Base-by-base conservation (phyloP, 2,888 invertebrate genomes). In the Coronaproctus castanopsis region DNA sequence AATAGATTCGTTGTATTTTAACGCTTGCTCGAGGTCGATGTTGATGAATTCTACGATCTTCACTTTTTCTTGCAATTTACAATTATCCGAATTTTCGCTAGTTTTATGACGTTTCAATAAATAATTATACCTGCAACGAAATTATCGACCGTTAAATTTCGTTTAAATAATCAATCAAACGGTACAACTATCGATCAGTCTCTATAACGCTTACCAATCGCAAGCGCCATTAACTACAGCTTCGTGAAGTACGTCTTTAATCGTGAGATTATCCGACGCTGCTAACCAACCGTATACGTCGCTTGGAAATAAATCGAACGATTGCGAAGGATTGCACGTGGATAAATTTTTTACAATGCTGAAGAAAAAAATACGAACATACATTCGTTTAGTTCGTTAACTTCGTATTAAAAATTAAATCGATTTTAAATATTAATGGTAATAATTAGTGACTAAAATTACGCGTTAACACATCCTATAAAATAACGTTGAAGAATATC, bases 11-110 rank as follows among this genome's bases (percentile, higher is more conserved):
- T 86, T 85, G 69, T 80, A 81, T 68, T 89, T 88, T 63, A 85
- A 78, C 3, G 86, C 85, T 65, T 82, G 78, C 68, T 87, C 85
- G 55, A 89, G 72, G 74, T 89, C 89, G 0, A 83, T 82, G 52
- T 86, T 76, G 24, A 89, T 79, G 61, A 87, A 71, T 70, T 90
- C 89, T 65, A 87, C 84, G 19, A 91, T 78, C 73, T 87, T 84
- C 48, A 89, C 85, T 63, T 90, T 74, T 71, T 85, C 82, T 66
- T 84, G 83, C 53, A 92, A 71, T 57, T 80, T 78, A 3, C 81
- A 79, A 62, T 87, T 83, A 63, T 85, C 84, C 0, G 76, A 75
- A 56, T 76, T 76, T 59, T 80, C 80, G 19, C 74, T 72, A 52
- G 77, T 75, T 57, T 77, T 77, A 64, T 82, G 83, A 66, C 81